These are phyloP conservation scores for Neolamprologus ventralis DNA, from an alignment of 2,113 vertebrate species.

Conservation along the genomic window DNA sequence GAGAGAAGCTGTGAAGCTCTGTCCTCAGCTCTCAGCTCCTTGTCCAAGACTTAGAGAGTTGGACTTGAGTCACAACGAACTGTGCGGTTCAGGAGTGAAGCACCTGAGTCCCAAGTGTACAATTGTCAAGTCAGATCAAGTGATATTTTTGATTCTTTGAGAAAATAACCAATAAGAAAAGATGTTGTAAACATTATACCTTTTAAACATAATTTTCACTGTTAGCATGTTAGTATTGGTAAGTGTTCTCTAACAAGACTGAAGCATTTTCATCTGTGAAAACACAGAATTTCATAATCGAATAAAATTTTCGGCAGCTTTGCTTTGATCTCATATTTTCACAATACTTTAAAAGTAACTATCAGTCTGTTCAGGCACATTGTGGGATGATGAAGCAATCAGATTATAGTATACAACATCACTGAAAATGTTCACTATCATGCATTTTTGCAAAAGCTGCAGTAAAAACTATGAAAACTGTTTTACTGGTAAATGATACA, in stretches of 20 bases:
- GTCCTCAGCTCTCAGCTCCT: background rate
- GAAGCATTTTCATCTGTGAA: background rate
- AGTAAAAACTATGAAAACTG: background rate
- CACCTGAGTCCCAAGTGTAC: background rate
- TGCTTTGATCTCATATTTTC: background rate
- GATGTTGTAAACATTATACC: background rate
- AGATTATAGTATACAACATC: background rate
- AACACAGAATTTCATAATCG: background rate
- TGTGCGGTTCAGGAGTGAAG: background rate
- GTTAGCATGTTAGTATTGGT: background rate
- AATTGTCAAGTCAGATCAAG: background rate
- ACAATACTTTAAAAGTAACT: background rate
- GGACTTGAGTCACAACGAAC: background rate
- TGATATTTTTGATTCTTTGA: background rate
- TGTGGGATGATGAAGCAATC: background rate
- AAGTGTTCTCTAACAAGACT: background rate
- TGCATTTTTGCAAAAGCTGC: background rate
- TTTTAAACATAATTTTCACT: background rate
- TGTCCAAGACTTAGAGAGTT: background rate
- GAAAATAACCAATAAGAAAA: background rate
- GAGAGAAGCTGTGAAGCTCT: background rate
- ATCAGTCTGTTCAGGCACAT: background rate
- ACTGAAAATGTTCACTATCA: background rate
- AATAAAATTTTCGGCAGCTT: background rate
- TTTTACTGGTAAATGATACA: background rate